Base-by-base conservation (phyloP, 2,797 vertebrate species). In the Florisuga fusca region DNA sequence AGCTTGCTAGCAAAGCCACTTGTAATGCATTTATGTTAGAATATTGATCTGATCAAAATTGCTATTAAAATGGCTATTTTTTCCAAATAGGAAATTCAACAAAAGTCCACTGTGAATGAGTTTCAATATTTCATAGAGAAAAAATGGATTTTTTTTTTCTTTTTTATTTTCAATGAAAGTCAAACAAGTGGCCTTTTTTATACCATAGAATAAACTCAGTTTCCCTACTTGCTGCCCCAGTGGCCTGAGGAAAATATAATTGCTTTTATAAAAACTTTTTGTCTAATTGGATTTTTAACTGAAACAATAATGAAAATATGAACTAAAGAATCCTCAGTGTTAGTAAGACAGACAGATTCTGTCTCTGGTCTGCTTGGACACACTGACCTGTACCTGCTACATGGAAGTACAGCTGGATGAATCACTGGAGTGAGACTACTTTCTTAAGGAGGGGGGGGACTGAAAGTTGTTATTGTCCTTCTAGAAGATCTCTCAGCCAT, bases 381-480 rank as follows among this genome's bases (percentile, higher is more conserved):
- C 21, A 41, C 17, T 57, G 54, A 31, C 0, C 0, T 26, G 36
- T 2, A 12, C 15, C 63, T 1, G 0, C 29, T 59, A 83, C 6
- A 66, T 57, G 63, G 59, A 64, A 50, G 59, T 63, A 15, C 45
- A 61, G 54, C 81, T 78, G 86, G 50, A 50, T n/a, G 33, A 63
- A 72, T 46, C 46, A 33, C 22, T 33, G 31, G 4, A 45, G 36
- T n/a, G 72, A 58, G n/a, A 34, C 21, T 43, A 4, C 34, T n/a
- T 23, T 45, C 79, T 91, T 78, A 83, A 93, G n/a, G n/a, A 62
- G 89, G 74, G n/a, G 48, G 21, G 82, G 6, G 51, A 33, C 62
- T 67, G 50, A 23, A 73, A 33, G 10, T 43, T 82, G 48, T 88
- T 86, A 27, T 38, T 75, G 33, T 84, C 63, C 67, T 83, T 34